Conservation (phyloP, 2,888 invertebrate genomes). For the Athalia cordata region DNA sequence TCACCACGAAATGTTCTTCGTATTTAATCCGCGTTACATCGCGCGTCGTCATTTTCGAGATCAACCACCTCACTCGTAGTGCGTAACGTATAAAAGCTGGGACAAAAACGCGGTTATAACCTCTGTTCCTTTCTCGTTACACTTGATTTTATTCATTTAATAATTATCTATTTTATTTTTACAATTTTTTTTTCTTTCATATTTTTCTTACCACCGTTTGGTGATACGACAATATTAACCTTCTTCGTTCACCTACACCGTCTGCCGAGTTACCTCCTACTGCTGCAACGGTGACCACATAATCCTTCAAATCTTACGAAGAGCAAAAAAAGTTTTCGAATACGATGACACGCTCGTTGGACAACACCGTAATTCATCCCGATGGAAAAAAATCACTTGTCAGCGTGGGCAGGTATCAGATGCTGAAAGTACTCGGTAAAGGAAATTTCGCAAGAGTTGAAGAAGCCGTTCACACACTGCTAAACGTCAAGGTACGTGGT, state of each 20-base stretch:
- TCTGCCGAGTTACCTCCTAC: no score
- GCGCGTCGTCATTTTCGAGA: neutral
- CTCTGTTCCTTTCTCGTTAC: neutral
- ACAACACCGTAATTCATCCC: conserved; percentile 53
- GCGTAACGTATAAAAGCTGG: neutral
- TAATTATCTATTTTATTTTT: no score
- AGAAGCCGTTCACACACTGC: conserved; percentile 81
- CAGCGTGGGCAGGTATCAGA: conserved; percentile 82
- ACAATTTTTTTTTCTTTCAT: neutral
- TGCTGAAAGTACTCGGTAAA: conserved; percentile 83
- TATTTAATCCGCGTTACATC: neutral
- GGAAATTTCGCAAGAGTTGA: conserved; percentile 87
- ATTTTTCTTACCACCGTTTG: neutral
- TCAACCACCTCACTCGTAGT: neutral
- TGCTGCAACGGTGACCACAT: no score
- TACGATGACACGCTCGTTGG: conserved; percentile 49
- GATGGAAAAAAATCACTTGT: conserved; percentile 71
- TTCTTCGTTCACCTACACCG: no score
- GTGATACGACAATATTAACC: no score
- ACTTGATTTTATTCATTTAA: no score
- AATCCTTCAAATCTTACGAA: no score
- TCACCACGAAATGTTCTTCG: conserved; percentile 13
- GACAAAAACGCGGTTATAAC: neutral
- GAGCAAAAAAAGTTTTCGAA: no score
- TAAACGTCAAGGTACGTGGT: conserved; percentile 80